A percentile compares a stretch with the other conserved stretches of the same genome.
These are phyloP conservation scores for Apotomis capreana DNA, from an alignment of 2,888 invertebrate genomes.

Conservation along the genomic window DNA sequence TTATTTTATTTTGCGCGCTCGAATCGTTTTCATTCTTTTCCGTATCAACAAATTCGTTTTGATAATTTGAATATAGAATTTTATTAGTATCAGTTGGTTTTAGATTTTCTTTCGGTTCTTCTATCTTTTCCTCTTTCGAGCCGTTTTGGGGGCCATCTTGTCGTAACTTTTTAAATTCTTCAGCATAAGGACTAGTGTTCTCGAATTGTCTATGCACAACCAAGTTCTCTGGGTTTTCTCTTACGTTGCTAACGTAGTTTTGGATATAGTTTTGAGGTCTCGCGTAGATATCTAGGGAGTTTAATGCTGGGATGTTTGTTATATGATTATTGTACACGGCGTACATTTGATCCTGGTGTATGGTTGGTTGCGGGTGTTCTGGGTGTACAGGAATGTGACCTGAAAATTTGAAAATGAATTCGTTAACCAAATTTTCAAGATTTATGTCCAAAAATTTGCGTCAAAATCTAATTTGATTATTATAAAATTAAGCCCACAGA, in stretches of 20 bases:
- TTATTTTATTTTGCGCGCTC: slow-evolving; percentile 55
- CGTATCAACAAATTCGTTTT: slow-evolving; percentile 46
- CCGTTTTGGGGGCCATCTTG: slow-evolving; percentile 53
- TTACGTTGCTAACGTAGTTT: slow-evolving; percentile 55
- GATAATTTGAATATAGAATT: slow-evolving; percentile 58
- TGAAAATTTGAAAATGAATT: slow-evolving; percentile 53
- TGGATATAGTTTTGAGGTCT: slow-evolving; percentile 65
- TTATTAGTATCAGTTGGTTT: slow-evolving; percentile 72
- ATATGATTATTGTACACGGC: slow-evolving; percentile 63
- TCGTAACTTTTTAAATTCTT: slow-evolving; percentile 64
- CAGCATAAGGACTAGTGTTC: slow-evolving; percentile 63
- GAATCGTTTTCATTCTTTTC: slow-evolving; percentile 60
- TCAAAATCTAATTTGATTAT: no score
- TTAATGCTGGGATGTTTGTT: slow-evolving; percentile 58
- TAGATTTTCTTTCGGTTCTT: slow-evolving; percentile 72
- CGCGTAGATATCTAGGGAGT: slow-evolving; percentile 63
- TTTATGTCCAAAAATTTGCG: no score
- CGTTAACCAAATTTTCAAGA: no score
- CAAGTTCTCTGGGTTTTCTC: slow-evolving; percentile 75
- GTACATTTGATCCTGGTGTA: slow-evolving; percentile 65
- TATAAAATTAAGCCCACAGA: no score
- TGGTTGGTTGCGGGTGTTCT: slow-evolving; percentile 51
- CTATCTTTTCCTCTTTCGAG: slow-evolving; percentile 56
- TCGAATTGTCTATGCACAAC: slow-evolving; percentile 72
- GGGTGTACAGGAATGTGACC: slow-evolving; percentile 60